Conservation (phyloP, 2,797 vertebrate species). For the Sandelia bainsii region DNA sequence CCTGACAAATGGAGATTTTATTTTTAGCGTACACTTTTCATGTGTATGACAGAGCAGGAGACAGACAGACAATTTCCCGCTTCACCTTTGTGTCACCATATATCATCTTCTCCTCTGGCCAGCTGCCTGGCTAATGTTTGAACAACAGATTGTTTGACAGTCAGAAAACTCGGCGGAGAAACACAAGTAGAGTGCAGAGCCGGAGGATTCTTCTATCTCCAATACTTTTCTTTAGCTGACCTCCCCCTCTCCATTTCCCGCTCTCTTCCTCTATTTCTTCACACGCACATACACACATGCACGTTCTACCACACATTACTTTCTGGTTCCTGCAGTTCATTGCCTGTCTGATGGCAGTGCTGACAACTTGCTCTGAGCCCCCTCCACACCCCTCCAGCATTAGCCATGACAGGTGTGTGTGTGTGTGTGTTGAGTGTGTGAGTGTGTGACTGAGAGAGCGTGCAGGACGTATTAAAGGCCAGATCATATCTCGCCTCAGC, state of each 20-base stretch:
- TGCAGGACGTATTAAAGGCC: slow-evolving; percentile 36
- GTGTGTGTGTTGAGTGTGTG: slow-evolving; percentile 15
- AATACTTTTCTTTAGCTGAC: slow-evolving; percentile 37
- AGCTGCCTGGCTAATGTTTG: not conserved
- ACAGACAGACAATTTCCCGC: not conserved
- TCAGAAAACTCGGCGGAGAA: not conserved
- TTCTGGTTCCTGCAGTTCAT: slow-evolving; percentile 56
- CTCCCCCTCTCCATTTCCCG: slow-evolving; percentile 8
- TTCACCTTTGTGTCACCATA: slow-evolving; percentile 1
- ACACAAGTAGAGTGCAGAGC: not conserved
- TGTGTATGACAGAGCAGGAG: not conserved
- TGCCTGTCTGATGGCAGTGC: slow-evolving; percentile 63
- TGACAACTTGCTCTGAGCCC: slow-evolving; percentile 69
- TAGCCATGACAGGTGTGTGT: slow-evolving; percentile 64
- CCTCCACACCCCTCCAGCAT: slow-evolving; percentile 54
- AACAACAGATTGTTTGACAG: slow-evolving; percentile 17
- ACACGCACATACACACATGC: slow-evolving; percentile 10
- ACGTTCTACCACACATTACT: slow-evolving; percentile 17
- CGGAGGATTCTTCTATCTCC: slow-evolving; percentile 22
- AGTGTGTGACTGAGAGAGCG: not conserved
- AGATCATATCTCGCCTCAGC: slow-evolving; percentile 31
- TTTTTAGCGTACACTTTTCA: not conserved
- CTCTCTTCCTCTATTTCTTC: not conserved
- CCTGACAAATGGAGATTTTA: not conserved
- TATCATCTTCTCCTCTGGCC: not conserved